Percentiles rank a stretch among this genome's conserved stretches.
Conservation (phyloP, 2,113 vertebrate species). For the Ammodytes marinus region DNA sequence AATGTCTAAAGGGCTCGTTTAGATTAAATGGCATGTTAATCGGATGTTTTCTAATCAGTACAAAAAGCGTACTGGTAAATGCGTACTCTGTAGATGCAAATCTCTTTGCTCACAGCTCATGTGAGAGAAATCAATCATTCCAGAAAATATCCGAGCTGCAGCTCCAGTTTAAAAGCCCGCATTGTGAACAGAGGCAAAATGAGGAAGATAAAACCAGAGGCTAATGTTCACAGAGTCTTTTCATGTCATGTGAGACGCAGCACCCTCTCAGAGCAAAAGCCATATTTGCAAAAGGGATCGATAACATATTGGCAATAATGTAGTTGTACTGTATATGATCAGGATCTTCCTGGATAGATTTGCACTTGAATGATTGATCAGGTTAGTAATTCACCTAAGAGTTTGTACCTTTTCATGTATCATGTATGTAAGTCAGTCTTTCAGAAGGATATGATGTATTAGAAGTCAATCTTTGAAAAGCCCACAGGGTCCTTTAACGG, state of each 20-base stretch:
- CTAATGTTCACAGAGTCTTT: background rate
- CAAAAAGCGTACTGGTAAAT: background rate
- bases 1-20: background rate
- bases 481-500: background rate
- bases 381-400: background rate
- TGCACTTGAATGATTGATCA: slow-evolving; percentile 20
- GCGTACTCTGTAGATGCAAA: background rate
- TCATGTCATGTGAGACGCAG: background rate
- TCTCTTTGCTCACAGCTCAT: background rate
- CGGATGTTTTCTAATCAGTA: background rate
- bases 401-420: slow-evolving; percentile 6
- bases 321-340: background rate
- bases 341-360: slow-evolving; percentile 26
- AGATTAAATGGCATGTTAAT: background rate
- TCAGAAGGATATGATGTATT: background rate
- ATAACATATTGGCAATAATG: background rate
- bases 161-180: background rate
- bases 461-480: background rate
- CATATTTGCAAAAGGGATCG: background rate
- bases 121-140: background rate
- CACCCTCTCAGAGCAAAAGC: slow-evolving; percentile 13
- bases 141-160: background rate
- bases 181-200: background rate
- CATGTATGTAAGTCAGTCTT: background rate
- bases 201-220: background rate